phyloP scores from a whole-genome alignment of 2,888 invertebrate species.

The Himalopsyche tibetana region DNA sequence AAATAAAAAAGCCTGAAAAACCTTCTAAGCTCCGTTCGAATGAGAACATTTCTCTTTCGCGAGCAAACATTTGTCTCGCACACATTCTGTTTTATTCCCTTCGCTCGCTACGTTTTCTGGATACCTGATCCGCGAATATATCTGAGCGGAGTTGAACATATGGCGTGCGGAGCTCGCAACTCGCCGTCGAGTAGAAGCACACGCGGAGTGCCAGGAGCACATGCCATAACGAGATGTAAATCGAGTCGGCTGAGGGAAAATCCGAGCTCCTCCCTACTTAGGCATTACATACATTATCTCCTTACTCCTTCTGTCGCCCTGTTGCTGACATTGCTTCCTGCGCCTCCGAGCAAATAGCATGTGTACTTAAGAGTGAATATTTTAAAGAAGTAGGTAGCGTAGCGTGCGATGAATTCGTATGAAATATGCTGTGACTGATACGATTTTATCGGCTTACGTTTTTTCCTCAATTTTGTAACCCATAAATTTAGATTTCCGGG shows the following conservation, averaged over 20 bases:
- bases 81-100: constrained; percentile 51
- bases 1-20: constrained; percentile 49
- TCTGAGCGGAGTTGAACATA: constrained; percentile 32
- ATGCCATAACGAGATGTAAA: constrained; percentile 61
- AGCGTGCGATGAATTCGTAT: constrained; percentile 56
- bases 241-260: constrained; percentile 61
- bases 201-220: constrained; percentile 23
- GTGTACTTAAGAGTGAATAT: constrained; percentile 55
- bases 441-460: constrained; percentile 61
- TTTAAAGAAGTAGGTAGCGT: constrained; percentile 41
- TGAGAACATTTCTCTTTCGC: constrained; percentile 51
- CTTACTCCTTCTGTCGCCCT: constrained; percentile 50
- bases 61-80: constrained; percentile 53
- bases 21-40: constrained; percentile 46
- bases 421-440: constrained; percentile 54
- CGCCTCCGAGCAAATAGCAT: constrained; percentile 35
- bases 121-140: constrained; percentile 51
- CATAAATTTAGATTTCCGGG: constrained; percentile 46
- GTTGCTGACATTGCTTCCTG: constrained; percentile 51
- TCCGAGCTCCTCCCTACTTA: constrained; percentile 60
- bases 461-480: constrained; percentile 44
- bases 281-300: constrained; percentile 62
- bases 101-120: constrained; percentile 28
- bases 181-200: constrained; percentile 17
- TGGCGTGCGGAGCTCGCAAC: constrained; percentile 7